These are phyloP conservation scores for Limosa lapponica DNA, from an alignment of 2,797 vertebrate genomes.

Conservation along the genomic window DNA sequence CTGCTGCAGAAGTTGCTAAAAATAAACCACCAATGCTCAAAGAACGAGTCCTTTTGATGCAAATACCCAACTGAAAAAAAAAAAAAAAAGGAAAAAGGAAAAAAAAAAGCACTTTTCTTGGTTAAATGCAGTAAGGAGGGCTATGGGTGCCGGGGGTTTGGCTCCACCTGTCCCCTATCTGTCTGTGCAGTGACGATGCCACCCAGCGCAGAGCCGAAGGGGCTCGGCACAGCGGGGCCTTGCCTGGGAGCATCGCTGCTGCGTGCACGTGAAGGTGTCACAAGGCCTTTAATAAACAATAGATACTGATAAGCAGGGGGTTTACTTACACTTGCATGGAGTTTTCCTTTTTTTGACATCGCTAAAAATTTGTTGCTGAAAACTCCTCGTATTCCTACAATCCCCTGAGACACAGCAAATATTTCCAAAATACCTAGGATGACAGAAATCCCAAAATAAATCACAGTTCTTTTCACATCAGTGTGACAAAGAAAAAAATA, in stretches of 20 bases:
- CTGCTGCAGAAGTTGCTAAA: conserved; percentile 39
- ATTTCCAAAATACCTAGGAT: conserved; percentile 97
- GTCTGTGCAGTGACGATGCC: fast-evolving
- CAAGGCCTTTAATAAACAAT: conserved; percentile 44
- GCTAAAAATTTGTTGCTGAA: conserved; percentile 97
- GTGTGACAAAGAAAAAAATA: conserved; percentile 46
- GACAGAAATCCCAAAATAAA: conserved; percentile 87
- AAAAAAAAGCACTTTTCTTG: neutral
- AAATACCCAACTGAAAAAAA: neutral
- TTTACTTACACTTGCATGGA: conserved; percentile 93
- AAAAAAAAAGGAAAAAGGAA: too few relatives aligned
- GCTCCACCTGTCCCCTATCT: neutral
- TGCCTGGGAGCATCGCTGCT: neutral
- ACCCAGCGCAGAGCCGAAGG: fast-evolving
- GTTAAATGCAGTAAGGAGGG: fast-evolving
- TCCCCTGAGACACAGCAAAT: conserved; percentile 96
- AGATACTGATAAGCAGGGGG: conserved; percentile 1
- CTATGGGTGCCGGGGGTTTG: fast-evolving
- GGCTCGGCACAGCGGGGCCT: fast-evolving
- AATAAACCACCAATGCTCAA: neutral
- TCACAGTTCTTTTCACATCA: conserved; percentile 69
- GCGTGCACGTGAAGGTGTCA: neutral
- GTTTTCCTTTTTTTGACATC: conserved; percentile 98
- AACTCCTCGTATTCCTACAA: conserved; percentile 97
- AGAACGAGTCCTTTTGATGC: conserved; percentile 9